Evolutionary conservation across 1,140 invertebrate species (phyloP), one percentile per base, ranked within the genome.

Genomic region (Piezodorus guildinii): DNA sequence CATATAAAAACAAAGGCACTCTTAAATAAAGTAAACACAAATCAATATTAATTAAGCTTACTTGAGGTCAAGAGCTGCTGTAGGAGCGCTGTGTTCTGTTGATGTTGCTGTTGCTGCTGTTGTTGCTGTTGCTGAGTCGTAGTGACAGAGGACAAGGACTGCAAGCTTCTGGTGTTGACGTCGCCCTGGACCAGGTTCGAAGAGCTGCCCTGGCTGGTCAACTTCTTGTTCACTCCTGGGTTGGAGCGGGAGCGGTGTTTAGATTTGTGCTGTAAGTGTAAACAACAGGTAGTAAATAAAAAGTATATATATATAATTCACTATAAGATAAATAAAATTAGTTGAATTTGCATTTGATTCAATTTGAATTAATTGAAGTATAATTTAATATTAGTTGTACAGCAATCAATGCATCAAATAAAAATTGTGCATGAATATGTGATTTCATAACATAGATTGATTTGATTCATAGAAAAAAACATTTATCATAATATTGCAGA

Each of bases 1-100:
- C 3, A 4, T 49, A 49, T 10, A 49, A 19, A 46, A 19, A 49
- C 21, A 19, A 49, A 6, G 46, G 1, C 10, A 21, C 17, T 19
- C 21, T 2, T 10, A 49, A 49, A 44, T 4, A 45, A 44, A 3
- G 30, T 21, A 62, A 44, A 62, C 6, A 15, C 5, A 43, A 44
- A 1, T n/a, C 9, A 39, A 27, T 30, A 6, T 12, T 3, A 16
- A n/a, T 16, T 30, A 17, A 39, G 63, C 78, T 71, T 73, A 79
- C 77, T 78, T 65, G 76, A 77, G 39, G 81, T 83, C 62, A 86
- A 77, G 65, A 86, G 75, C 68, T 85, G 83, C 43, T 84, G 81
- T 27, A 86, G 76, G 56, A 84, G 75, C 39, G 81, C 80, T 72
- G 81, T 85, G 66, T 65, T 68, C 23, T 71, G 64, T 46, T 68